Conservation (phyloP, 2,888 invertebrate species). For the Eilema sororculum region DNA sequence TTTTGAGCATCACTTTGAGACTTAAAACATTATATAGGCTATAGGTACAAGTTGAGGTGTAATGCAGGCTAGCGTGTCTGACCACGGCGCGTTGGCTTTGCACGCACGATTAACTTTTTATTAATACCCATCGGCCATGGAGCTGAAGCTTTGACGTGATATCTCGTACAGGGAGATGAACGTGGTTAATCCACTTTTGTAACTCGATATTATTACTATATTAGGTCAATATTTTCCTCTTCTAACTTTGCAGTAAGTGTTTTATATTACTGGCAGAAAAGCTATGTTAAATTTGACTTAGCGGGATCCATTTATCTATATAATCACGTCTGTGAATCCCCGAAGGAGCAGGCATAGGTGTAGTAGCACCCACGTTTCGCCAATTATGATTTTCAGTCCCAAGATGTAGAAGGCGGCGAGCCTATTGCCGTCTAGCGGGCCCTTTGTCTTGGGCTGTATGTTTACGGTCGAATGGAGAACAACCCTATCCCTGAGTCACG, state of each 20-base stretch:
- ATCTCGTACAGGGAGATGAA: conserved; percentile 56
- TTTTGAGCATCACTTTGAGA: conserved; percentile 26
- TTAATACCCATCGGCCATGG: conserved; percentile 67
- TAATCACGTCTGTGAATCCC: too few species aligned
- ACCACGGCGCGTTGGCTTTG: conserved; percentile 55
- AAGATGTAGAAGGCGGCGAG: too few species aligned
- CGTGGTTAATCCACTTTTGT: conserved; percentile 62
- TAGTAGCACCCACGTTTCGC: too few species aligned
- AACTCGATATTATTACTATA: conserved; percentile 50
- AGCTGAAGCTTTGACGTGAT: conserved; percentile 60
- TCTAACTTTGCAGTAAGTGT: conserved; percentile 23
- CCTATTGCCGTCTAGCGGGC: too few species aligned
- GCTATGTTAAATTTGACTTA: not conserved
- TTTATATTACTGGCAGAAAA: not conserved
- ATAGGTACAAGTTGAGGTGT: conserved; percentile 34
- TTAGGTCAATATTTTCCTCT: conserved; percentile 37
- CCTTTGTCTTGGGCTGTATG: too few species aligned
- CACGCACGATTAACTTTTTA: conserved; percentile 78
- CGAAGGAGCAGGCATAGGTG: too few species aligned
- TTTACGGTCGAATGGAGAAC: too few species aligned
- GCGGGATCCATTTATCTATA: too few species aligned
- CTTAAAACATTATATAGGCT: conserved; percentile 33
- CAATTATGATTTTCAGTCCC: too few species aligned
- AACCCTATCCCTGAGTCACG: too few species aligned
- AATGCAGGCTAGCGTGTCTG: conserved; percentile 39